These are phyloP conservation scores for Solea senegalensis DNA, from an alignment of 2,113 vertebrate species.

Conservation along the genomic window DNA sequence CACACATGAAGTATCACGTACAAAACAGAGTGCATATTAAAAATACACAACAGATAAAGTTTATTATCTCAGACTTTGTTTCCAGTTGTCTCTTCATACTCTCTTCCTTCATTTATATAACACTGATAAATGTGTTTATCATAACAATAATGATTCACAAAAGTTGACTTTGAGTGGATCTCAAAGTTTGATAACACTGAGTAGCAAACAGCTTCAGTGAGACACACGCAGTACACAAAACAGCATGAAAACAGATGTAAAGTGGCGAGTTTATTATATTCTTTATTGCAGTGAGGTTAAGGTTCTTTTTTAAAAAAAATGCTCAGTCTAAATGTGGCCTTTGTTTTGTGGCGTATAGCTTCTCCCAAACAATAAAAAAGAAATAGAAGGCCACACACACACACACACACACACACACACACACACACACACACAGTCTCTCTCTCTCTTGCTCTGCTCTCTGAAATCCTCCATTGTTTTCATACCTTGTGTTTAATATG, in stretches of 20 bases:
- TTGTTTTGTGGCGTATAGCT: constrained; percentile 1
- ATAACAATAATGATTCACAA: too few species aligned
- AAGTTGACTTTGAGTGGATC: too few species aligned
- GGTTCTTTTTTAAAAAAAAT: not conserved
- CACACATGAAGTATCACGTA: too few species aligned
- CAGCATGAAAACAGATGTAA: not conserved
- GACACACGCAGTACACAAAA: not conserved
- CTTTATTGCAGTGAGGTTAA: constrained; percentile 3
- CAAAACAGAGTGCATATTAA: too few species aligned
- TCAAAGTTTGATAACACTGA: too few species aligned
- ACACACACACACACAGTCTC: not conserved
- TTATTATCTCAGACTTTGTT: too few species aligned
- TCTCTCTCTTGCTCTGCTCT: not conserved
- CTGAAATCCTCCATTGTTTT: not conserved
- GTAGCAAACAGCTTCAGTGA: not conserved
- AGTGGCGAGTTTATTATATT: constrained; percentile 1
- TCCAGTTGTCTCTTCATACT: too few species aligned
- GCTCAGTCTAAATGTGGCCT: not conserved
- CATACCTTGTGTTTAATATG: not conserved
- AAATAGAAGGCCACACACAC: not conserved
- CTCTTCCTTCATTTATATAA: too few species aligned
- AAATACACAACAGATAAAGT: too few species aligned
- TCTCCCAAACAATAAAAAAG: not conserved
- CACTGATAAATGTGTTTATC: too few species aligned
- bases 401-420: not conserved